Base-by-base conservation (phyloP, 2,113 vertebrate species). In the Engystomops pustulosus region DNA sequence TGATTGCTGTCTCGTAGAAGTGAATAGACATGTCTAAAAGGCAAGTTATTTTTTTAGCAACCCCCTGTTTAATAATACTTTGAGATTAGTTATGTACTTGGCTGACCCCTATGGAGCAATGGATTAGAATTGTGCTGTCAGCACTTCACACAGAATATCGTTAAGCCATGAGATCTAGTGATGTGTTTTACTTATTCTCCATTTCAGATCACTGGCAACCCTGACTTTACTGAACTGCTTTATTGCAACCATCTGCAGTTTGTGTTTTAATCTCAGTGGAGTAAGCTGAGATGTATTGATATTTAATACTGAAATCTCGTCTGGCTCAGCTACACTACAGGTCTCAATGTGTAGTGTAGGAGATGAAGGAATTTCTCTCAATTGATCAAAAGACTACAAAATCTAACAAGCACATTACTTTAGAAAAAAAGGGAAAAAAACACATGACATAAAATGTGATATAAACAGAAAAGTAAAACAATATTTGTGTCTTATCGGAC, bases 101-200 rank as follows among this genome's bases (percentile, higher is more conserved):
- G 11, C 49, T 25, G 34, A 78, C 49, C 75, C 49, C 75, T 38
- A 78, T 78, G 75, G 75, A 78, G 53, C 60, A 78, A 78, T 60
- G 51, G 51, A 78, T 78, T 38, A 41, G 75, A 78, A 78, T 38
- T 38, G 53, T 78, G n/a, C 34, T 78, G 75, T 78, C 75, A 55
- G 53, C 75, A 78, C 51, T 78, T 36, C 75, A 47, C 51, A 77
- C 30, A 27, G 53, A 78, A 58, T 58, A 78, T 55, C 20, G n/a
- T 55, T 78, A 60, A 78, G 34, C 51, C 25, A 25, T 55, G 53
- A 78, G 53, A 58, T 41, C 53, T 60, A 30, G 53, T 58, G 75
- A 47, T 60, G 75, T 60, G 5, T 78, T 38, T 58, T 78, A n/a
- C 74, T 77, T 77, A 77, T 77, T 78, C 74, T 36, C 51, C 11